These are phyloP conservation scores for Cranoglanis bouderius DNA, from an alignment of 2,113 vertebrate species.

Conservation along the genomic window DNA sequence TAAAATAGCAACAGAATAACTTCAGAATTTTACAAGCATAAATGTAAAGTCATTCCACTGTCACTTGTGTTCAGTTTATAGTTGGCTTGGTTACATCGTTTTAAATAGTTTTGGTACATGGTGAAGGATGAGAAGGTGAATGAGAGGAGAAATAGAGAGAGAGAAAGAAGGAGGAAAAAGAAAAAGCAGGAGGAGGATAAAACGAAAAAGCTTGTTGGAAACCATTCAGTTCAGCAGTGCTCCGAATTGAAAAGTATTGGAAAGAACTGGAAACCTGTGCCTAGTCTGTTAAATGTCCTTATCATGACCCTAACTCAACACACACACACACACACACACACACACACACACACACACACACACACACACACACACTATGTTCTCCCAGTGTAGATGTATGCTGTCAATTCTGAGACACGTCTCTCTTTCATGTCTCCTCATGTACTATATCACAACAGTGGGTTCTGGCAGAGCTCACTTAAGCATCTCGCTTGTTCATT, in stretches of 20 bases:
- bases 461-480: neutral
- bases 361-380: neutral
- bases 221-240: neutral
- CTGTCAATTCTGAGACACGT: neutral
- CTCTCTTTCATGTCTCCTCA: constrained; percentile 25
- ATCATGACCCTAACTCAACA: neutral
- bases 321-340: neutral
- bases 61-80: neutral
- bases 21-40: no score
- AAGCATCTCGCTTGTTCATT: neutral
- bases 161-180: neutral
- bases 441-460: constrained; percentile 1
- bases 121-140: neutral
- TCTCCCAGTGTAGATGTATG: neutral
- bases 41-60: neutral
- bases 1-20: neutral
- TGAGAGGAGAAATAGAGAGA: neutral
- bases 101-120: neutral
- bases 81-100: neutral
- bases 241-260: neutral
- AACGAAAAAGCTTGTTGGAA: neutral
- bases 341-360: neutral
- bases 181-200: neutral
- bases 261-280: neutral
- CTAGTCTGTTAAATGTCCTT: neutral